Conservation (phyloP, 2,797 vertebrate species). For the Otolemur crassicaudatus region DNA sequence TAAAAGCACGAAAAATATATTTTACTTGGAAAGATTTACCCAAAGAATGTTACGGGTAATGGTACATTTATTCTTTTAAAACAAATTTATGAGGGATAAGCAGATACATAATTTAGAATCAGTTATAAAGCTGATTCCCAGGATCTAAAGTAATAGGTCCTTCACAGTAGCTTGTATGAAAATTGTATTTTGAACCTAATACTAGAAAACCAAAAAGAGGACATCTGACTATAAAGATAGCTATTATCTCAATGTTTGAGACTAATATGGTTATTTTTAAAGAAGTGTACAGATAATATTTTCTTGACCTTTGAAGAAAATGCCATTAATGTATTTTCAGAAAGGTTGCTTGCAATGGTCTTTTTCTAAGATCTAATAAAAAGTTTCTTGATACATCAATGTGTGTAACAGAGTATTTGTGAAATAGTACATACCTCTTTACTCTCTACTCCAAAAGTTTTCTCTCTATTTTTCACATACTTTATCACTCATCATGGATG, state of each 20-base stretch:
- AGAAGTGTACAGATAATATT: conserved; percentile 57
- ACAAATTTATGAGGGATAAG: neutral
- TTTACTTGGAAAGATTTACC: neutral
- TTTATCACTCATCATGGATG: neutral
- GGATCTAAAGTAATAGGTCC: conserved; percentile 36
- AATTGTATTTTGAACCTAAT: conserved; percentile 1
- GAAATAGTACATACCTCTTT: conserved; percentile 18
- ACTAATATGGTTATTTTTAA: neutral
- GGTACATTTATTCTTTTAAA: neutral
- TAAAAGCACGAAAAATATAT: neutral
- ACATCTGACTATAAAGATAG: neutral
- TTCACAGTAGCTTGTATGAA: conserved; percentile 20
- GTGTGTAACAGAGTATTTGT: neutral
- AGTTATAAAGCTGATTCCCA: conserved; percentile 20
- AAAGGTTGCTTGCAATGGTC: neutral
- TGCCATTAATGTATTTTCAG: conserved; percentile 31
- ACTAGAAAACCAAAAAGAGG: neutral
- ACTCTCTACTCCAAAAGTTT: neutral
- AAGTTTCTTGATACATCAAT: conserved; percentile 39
- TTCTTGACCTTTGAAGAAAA: conserved; percentile 61
- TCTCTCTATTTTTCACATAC: neutral
- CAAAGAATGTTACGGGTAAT: neutral
- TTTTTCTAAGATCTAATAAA: conserved; percentile 52
- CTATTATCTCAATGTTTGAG: conserved; percentile 34
- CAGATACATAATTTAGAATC: neutral